Evolutionary conservation across 1,140 invertebrate genomes (phyloP).

Genomic region (Drosophila fuyamai): DNA sequence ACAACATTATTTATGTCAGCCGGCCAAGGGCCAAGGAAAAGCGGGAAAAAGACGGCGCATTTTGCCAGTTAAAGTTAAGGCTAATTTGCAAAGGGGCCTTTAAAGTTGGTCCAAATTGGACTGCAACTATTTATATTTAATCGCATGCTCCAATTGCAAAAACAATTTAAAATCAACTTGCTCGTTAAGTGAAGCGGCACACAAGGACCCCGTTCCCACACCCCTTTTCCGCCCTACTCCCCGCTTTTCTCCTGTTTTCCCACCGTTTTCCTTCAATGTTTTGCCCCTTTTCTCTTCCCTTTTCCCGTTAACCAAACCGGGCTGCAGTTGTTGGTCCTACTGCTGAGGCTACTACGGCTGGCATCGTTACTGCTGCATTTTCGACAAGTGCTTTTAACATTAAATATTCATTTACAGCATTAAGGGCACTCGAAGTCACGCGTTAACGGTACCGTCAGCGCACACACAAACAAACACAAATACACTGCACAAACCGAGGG

Average conservation of each 20-base stretch:
- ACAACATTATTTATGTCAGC: conserved; percentile 49
- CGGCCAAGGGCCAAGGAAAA: conserved; percentile 18
- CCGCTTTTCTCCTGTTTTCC: conserved; percentile 4
- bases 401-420: conserved; percentile 84
- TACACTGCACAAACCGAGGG: conserved; percentile 15
- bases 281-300: neutral
- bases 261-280: neutral
- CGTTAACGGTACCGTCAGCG: conserved; percentile 69
- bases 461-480: conserved; percentile 23
- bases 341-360: conserved; percentile 41
- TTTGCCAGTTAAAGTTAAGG: conserved; percentile 53
- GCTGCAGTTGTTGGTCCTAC: conserved; percentile 54
- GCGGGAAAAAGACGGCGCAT: conserved; percentile 2
- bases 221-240: neutral
- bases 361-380: conserved; percentile 69
- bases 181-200: conserved; percentile 77
- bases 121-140: conserved; percentile 81
- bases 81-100: conserved; percentile 54
- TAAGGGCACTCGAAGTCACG: conserved; percentile 83
- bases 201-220: conserved; percentile 26
- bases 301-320: conserved; percentile 39
- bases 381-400: conserved; percentile 83
- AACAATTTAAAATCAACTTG: conserved; percentile 83
- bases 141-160: conserved; percentile 83
- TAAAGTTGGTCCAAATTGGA: conserved; percentile 52